Percentiles rank a stretch among this genome's conserved stretches.
These are phyloP conservation scores for Catharus minimus DNA, from an alignment of 2,113 vertebrate species.

Conservation along the genomic window DNA sequence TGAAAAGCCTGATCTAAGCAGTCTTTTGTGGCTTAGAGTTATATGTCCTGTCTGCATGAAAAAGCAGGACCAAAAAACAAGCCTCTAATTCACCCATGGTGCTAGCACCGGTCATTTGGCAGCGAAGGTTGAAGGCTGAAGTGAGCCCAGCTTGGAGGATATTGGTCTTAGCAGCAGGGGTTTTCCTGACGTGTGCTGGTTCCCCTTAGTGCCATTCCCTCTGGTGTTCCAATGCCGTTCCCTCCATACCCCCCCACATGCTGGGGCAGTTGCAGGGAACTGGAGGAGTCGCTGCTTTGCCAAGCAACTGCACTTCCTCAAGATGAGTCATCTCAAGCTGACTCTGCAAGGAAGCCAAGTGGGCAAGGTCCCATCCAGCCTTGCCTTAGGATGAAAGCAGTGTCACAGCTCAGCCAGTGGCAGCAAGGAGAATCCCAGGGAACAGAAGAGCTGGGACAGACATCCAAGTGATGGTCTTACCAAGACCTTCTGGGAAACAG, in stretches of 20 bases:
- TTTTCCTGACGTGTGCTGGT: neutral
- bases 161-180: no score
- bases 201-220: neutral
- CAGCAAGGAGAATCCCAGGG: neutral
- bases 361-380: neutral
- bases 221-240: neutral
- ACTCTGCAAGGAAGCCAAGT: neutral
- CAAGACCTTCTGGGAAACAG: neutral
- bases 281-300: neutral
- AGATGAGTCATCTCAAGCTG: neutral
- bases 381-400: neutral
- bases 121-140: neutral
- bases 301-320: neutral
- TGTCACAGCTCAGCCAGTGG: neutral
- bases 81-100: neutral
- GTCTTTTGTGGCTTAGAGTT: conserved; percentile 13
- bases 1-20: conserved; percentile 50
- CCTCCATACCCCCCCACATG: fast-evolving
- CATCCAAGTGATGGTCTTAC: neutral
- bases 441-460: neutral
- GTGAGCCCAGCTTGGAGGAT: neutral
- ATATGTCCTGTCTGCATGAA: conserved; percentile 46
- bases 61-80: conserved; percentile 27
- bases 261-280: neutral
- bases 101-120: neutral